phyloP scores from a whole-genome alignment of 2,113 vertebrate genomes.

The Mustela lutreola region DNA sequence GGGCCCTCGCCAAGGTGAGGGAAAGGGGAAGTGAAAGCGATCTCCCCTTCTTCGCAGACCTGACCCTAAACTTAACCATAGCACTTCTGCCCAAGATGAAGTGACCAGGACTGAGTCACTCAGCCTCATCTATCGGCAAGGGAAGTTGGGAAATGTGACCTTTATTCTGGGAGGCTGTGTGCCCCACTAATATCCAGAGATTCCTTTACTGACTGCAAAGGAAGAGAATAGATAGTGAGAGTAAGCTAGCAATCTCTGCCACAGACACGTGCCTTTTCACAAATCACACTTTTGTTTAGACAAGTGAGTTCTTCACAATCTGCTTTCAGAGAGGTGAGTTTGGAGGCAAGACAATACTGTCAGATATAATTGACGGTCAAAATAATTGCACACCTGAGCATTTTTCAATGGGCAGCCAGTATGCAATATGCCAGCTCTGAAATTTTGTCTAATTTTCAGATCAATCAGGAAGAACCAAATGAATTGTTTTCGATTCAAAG shows the following conservation, averaged over 20 bases:
- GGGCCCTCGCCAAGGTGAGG: neutral
- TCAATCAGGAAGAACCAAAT: slow-evolving; percentile 63
- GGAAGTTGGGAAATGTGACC: neutral
- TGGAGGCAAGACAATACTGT: slow-evolving; percentile 71
- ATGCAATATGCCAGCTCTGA: slow-evolving; percentile 41
- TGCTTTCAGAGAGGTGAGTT: slow-evolving; percentile 71
- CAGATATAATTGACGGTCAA: slow-evolving; percentile 65
- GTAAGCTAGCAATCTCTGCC: slow-evolving; percentile 39
- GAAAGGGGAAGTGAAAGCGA: neutral
- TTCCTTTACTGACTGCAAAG: neutral
- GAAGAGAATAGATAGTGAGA: neutral
- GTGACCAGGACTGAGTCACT: neutral
- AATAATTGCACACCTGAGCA: slow-evolving; percentile 76
- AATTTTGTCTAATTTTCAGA: slow-evolving; percentile 63
- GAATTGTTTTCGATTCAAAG: slow-evolving; percentile 26
- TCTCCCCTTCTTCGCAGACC: neutral
- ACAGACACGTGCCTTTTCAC: slow-evolving; percentile 69
- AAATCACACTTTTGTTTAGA: slow-evolving; percentile 75
- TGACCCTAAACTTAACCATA: neutral
- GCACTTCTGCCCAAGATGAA: neutral
- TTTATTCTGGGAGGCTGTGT: neutral
- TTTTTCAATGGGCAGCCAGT: slow-evolving; percentile 54
- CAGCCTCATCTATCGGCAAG: neutral
- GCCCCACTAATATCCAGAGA: neutral
- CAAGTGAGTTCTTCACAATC: slow-evolving; percentile 70